Evolutionary conservation across 2,113 vertebrate species (phyloP), one percentile per base, ranked within the genome.

Genomic region (Tursiops truncatus): DNA sequence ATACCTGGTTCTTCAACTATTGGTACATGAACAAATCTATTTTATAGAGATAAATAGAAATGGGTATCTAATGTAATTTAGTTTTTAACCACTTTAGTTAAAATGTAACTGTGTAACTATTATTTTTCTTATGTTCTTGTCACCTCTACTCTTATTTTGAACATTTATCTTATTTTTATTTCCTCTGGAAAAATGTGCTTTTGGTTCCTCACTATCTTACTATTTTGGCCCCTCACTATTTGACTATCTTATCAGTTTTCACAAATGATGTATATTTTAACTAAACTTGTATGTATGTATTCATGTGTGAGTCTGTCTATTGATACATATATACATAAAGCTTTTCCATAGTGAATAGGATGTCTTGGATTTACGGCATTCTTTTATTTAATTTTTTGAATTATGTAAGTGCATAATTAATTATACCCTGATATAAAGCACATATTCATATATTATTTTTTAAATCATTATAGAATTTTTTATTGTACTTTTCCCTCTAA

Each of bases 101-200:
- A 89, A 92, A 58, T 93, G 5, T 77, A 74, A 94, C 28, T 90
- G 1, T 73, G 2, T 74, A 63, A 58, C 62, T n/a, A 1, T 67
- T 17, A 82, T 67, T 68, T 85, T 41, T 82, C 31, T 96, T 21
- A 23, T 56, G 63, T 68, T n/a, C 14, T 10, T 80, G 3, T 87
- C 41, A 83, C 36, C 18, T 92, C 67, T 87, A 14, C 50, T 95
- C 33, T 74, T 88, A 38, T 63, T 89, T 84, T 10, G 12, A 88
- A 6, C 9, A 3, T 84, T 92, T 93, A 83, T 67, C 95, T 96
- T 91, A 83, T 62, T 96, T 96, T 91, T 56, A 73, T 94, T 91
- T 94, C 36, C 67, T 93, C 33, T 93, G 74, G 41, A 65, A 93
- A 84, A 94, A 58, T 13, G 1, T 56, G 6, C 65, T 96, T 94